Evolutionary conservation across 2,113 vertebrate species (phyloP), one percentile per base, ranked within the genome.

Genomic region (Melanerpes formicivorus): DNA sequence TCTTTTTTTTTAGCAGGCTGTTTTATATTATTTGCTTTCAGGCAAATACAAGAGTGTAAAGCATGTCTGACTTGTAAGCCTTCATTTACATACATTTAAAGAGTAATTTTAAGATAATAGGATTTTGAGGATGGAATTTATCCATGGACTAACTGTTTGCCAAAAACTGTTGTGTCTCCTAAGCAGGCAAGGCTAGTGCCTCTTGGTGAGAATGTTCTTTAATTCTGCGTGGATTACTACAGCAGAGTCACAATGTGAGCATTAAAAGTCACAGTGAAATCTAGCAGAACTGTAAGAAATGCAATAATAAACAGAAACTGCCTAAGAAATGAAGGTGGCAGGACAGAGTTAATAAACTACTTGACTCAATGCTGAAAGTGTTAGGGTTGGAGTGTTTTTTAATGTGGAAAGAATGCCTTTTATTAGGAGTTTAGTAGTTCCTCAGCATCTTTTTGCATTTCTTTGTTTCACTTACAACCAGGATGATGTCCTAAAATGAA

Each of bases 71-170:
- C 44, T 86, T 76, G 58, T 87, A 91, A 94, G 82, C n/a, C 44
- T 83, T 84, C 78, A 90, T 95, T 93, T 95, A 74, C 72, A 92
- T 95, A 71, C 72, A 92, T 93, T 81, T 88, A 91, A 91, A 93
- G 59, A 72, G 34, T 73, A 88, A 95, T 88, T 88, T 91, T 71
- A 89, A 95, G 75, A 89, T 86, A 94, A 91, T 64, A 60, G 64
- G 86, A 93, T 93, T 90, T 84, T 82, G 60, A 75, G 19, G 26
- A 60, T 1, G 4, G 65, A 87, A 81, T 85, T 89, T 83, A 75
- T 66, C 80, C 32, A 26, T 15, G 23, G 34, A 74, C 34, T 54
- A 70, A 64, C 64, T 67, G 37, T 80, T 91, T 91, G 60, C 89
- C 78, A 87, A 79, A 71, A 86, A 74, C 29, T 26, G 10, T 52